Base-by-base conservation (phyloP, 1,140 invertebrate species). In the Calephelis nemesis region DNA sequence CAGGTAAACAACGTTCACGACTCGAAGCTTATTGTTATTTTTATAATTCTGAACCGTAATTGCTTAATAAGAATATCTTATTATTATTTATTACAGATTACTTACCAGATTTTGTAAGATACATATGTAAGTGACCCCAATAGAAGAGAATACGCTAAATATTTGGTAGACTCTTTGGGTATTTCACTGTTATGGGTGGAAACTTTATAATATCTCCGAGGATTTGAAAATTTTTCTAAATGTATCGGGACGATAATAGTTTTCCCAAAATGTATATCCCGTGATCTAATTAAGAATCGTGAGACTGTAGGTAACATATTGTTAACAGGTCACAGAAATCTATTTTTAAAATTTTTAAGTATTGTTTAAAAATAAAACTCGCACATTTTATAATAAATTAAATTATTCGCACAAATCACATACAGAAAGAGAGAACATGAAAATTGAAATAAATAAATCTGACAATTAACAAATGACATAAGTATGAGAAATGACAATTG, bases 71-170 rank as follows among this genome's bases (percentile, higher is more conserved):
- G 1, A 30, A 30, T 30, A 30, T 30, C 1, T 30, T 30, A 30
- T 68, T 63, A 39, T 47, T 12, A 50, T 2, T 50, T 58, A 7
- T 47, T 9, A 58, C 6, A 5, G 12, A 58, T 58, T 12, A 79
- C 81, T 83, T 72, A 87, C 88, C 87, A 91, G 5, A 82, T 76
- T 78, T 81, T 83, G 50, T 87, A 91, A 11, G 87, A 82, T 5
- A 82, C 73, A 69, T 76, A 89, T 6, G 83, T 74, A 45, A 74
- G 69, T 69, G 80, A 76, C 42, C 84, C 79, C 66, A 84, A 79
- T 19, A 88, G 71, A 11, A 88, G 11, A 15, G 85, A 83, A 67
- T 80, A 88, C 19, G 82, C 68, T 19, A 88, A 67, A 65, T 81
- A 83, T 75, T 82, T 88, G 15, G 78, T 74, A 0, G 76, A 71